phyloP scores from a whole-genome alignment of 1,140 invertebrate genomes.

The Phthorimaea operculella region DNA sequence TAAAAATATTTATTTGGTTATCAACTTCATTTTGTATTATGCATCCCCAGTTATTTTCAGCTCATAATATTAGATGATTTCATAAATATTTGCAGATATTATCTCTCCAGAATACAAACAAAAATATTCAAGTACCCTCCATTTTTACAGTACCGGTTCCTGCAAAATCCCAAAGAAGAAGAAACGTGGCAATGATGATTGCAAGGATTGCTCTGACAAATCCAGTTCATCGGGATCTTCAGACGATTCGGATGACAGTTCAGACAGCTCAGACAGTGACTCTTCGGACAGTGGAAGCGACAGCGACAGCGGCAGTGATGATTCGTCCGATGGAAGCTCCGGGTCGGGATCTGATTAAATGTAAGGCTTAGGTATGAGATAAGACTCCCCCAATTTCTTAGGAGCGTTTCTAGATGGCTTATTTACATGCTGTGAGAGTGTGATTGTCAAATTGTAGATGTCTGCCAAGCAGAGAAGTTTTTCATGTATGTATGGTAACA shows the following conservation, averaged over 20 bases:
- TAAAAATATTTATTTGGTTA: background rate
- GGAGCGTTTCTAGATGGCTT: too few relatives aligned
- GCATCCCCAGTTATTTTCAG: conserved; percentile 5
- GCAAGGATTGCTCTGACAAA: conserved; percentile 38
- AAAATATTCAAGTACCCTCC: too few relatives aligned
- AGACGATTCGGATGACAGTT: conserved; percentile 39
- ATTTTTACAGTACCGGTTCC: conserved; percentile 36
- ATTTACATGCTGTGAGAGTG: too few relatives aligned
- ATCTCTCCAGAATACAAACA: background rate
- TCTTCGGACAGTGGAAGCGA: conserved; percentile 42
- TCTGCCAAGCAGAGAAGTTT: too few relatives aligned
- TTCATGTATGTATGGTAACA: too few relatives aligned
- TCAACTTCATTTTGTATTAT: conserved; percentile 8
- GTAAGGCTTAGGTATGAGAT: too few relatives aligned
- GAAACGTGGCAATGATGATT: conserved; percentile 27
- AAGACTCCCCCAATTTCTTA: too few relatives aligned
- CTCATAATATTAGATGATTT: background rate
- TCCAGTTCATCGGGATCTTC: background rate
- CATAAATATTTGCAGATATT: conserved; percentile 12
- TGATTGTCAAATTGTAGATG: too few relatives aligned
- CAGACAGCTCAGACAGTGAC: conserved; percentile 37
- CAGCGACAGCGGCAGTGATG: conserved; percentile 32
- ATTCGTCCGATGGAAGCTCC: conserved; percentile 33
- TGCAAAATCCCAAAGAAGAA: conserved; percentile 51
- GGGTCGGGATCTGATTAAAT: conserved; percentile 28